Percentiles rank a stretch among this genome's conserved stretches.
These are phyloP conservation scores for Mycalesis mineus DNA, from an alignment of 2,888 invertebrate genomes.

Conservation along the genomic window DNA sequence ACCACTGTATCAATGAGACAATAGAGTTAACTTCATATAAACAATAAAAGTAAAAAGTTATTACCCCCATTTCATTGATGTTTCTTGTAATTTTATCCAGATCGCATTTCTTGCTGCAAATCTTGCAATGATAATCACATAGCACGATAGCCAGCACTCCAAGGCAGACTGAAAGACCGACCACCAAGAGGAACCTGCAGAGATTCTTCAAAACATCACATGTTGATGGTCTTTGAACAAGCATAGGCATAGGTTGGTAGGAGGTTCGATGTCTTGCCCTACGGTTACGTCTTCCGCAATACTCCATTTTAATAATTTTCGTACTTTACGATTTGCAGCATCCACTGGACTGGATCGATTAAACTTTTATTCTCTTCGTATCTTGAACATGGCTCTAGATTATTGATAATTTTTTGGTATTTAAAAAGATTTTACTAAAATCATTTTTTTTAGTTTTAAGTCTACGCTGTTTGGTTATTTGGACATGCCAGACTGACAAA, in stretches of 20 bases:
- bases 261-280: constrained; percentile 37
- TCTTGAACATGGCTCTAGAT: background rate
- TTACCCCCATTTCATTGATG: constrained; percentile 56
- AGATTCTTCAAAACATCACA: constrained; percentile 39
- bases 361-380: background rate
- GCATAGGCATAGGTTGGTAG: constrained; percentile 10
- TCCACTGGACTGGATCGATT: background rate
- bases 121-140: constrained; percentile 54
- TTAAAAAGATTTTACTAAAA: background rate
- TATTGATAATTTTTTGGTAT: background rate
- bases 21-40: too few relatives aligned
- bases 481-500: too few relatives aligned
- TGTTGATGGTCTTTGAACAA: constrained; percentile 28
- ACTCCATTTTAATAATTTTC: constrained; percentile 44
- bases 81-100: constrained; percentile 45
- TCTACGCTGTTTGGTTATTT: too few relatives aligned
- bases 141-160: constrained; percentile 32
- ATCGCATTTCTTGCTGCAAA: constrained; percentile 45
- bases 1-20: too few relatives aligned
- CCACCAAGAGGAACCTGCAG: constrained; percentile 46
- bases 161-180: constrained; percentile 33
- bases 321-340: background rate
- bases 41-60: constrained; percentile 2
- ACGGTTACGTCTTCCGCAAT: constrained; percentile 43
- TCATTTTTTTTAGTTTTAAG: background rate